These are phyloP conservation scores for Steinernema feltiae DNA, from an alignment of 1,140 invertebrate genomes.

Conservation along the genomic window DNA sequence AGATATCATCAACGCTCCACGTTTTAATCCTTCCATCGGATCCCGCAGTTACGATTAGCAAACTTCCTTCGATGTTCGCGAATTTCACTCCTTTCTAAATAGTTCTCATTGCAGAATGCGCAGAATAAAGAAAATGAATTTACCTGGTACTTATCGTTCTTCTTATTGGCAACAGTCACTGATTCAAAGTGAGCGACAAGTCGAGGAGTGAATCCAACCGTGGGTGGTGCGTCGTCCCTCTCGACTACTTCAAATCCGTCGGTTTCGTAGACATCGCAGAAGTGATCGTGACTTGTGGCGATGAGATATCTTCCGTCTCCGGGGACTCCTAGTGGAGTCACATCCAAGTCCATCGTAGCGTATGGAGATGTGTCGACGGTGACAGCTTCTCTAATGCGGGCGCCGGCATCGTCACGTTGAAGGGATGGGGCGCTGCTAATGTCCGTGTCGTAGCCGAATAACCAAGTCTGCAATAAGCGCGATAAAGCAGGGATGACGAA, in stretches of 20 bases:
- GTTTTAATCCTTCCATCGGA: not conserved
- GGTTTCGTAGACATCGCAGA: conserved; percentile 5
- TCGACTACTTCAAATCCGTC: not conserved
- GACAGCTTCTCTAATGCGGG: not conserved
- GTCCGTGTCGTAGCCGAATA: not conserved
- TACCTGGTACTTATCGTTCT: conserved; percentile 11
- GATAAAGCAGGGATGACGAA: not conserved
- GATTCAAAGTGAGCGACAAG: not conserved
- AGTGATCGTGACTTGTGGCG: conserved; percentile 2
- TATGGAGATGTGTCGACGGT: not conserved
- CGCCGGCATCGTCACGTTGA: not conserved
- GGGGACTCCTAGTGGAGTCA: not conserved
- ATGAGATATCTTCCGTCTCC: not conserved
- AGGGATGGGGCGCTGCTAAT: not conserved
- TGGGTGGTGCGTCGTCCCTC: not conserved
- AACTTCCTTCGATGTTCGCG: not conserved
- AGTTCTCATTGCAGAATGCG: not conserved
- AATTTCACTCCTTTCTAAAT: conserved; percentile 3
- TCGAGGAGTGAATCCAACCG: not conserved
- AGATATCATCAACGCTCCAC: not conserved
- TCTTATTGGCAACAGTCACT: not conserved
- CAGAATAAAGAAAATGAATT: not conserved
- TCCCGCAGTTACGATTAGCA: not conserved
- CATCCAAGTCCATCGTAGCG: not conserved
- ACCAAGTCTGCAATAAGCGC: not conserved